phyloP scores from a whole-genome alignment of 2,888 invertebrate genomes.

The Stegana nigrithorax region DNA sequence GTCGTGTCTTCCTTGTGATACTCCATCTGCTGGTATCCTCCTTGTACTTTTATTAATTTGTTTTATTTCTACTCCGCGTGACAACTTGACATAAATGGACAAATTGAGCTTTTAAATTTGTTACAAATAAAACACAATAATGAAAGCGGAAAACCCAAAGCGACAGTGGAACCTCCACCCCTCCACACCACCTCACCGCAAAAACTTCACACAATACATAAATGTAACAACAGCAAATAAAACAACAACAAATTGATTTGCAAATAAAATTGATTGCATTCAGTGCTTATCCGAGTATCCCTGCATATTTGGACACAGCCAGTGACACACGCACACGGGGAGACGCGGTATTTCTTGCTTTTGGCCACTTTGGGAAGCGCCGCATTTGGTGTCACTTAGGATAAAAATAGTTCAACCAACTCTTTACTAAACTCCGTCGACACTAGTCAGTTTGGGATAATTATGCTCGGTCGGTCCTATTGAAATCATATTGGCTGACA shows the following conservation, averaged over 20 bases:
- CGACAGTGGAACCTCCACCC: constrained; percentile 13
- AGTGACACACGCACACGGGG: too few species aligned
- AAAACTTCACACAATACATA: neutral
- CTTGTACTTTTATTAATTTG: constrained; percentile 57
- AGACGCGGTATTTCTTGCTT: too few species aligned
- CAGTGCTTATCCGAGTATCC: too few species aligned
- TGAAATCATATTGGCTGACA: neutral
- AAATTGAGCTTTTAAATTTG: constrained; percentile 62
- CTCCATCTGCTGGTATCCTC: too few species aligned
- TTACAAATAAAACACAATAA: constrained; percentile 28
- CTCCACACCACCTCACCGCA: neutral
- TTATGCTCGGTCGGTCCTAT: neutral
- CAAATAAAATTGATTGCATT: constrained; percentile 56
- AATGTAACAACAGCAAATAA: constrained; percentile 34
- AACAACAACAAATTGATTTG: constrained; percentile 50
- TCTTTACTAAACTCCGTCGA: too few species aligned
- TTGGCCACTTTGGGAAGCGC: too few species aligned
- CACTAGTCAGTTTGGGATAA: neutral
- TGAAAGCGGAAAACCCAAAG: constrained; percentile 18
- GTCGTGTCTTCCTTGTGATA: constrained; percentile 21
- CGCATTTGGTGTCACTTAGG: too few species aligned
- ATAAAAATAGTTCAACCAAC: too few species aligned
- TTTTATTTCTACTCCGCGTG: constrained; percentile 60
- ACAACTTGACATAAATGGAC: constrained; percentile 64
- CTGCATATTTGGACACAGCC: too few species aligned